A percentile compares a stretch with the other conserved stretches of the same genome.
These are phyloP conservation scores for Nemoura dubitans DNA, from an alignment of 2,888 invertebrate species.

Conservation along the genomic window DNA sequence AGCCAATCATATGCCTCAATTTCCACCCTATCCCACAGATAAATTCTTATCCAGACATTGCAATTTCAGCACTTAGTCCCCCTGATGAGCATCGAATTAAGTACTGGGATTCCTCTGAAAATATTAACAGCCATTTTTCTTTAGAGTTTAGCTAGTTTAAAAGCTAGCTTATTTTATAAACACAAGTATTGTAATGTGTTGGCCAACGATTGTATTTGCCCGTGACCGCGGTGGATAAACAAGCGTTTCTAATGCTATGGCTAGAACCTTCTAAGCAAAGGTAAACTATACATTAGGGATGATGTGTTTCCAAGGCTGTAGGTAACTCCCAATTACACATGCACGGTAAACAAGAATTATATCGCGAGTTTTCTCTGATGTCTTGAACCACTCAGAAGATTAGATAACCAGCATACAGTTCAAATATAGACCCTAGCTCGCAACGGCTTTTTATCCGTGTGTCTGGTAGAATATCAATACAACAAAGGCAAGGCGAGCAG, in stretches of 20 bases:
- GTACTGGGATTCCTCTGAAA: too few species aligned
- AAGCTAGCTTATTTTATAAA: too few species aligned
- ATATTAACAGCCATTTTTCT: too few species aligned
- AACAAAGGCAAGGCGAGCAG: neutral
- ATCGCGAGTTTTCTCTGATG: neutral
- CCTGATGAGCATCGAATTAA: too few species aligned
- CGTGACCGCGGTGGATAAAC: neutral
- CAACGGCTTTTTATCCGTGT: neutral
- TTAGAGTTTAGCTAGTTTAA: too few species aligned
- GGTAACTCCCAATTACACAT: neutral
- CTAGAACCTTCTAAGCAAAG: neutral
- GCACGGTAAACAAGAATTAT: conserved; percentile 7
- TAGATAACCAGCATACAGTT: neutral
- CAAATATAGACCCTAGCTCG: neutral
- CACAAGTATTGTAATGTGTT: too few species aligned
- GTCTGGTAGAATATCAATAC: neutral
- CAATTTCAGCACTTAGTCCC: too few species aligned
- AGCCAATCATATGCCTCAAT: too few species aligned
- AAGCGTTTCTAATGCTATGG: neutral
- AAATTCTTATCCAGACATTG: too few species aligned
- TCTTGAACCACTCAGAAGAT: conserved; percentile 7
- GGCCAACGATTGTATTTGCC: neutral
- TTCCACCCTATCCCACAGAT: too few species aligned
- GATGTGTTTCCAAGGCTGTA: neutral
- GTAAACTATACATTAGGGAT: neutral